These are phyloP conservation scores for Euzophera pinguis DNA, from an alignment of 2,888 invertebrate species.

Conservation along the genomic window DNA sequence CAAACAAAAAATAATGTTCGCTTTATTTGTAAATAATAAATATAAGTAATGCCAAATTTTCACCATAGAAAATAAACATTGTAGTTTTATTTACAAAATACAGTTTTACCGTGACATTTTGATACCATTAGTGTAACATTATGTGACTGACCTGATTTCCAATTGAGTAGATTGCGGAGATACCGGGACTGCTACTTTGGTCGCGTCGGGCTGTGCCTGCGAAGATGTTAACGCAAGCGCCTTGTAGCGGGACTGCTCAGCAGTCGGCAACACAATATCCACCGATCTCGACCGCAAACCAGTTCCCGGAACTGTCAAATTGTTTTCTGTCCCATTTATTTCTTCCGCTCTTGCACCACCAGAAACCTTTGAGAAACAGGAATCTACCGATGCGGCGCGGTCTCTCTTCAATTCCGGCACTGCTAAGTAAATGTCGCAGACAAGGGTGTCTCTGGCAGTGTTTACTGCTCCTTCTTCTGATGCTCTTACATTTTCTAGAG, in stretches of 20 bases:
- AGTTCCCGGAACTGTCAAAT: constrained; percentile 85
- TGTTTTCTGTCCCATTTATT: constrained; percentile 80
- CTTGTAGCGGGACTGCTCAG: constrained; percentile 91
- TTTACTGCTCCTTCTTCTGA: constrained; percentile 61
- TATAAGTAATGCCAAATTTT: too few relatives aligned
- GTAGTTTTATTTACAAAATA: too few relatives aligned
- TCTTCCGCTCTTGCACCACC: constrained; percentile 86
- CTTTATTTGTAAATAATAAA: too few relatives aligned
- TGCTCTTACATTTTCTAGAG: constrained; percentile 84
- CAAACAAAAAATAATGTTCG: too few relatives aligned
- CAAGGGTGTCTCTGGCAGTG: constrained; percentile 63
- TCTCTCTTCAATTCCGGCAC: constrained; percentile 92
- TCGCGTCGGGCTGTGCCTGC: constrained; percentile 41
- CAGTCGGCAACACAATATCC: constrained; percentile 92
- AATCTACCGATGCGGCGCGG: constrained; percentile 93
- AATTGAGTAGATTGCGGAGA: constrained; percentile 28
- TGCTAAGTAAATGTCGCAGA: constrained; percentile 87
- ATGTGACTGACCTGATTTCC: constrained; percentile 55
- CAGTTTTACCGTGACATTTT: neutral
- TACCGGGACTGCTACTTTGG: constrained; percentile 36
- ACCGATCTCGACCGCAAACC: constrained; percentile 90
- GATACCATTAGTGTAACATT: neutral
- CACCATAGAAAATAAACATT: too few relatives aligned
- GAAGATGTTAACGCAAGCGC: constrained; percentile 86
- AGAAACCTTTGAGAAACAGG: constrained; percentile 89